Base-by-base conservation (phyloP, 2,888 invertebrate species). In the Melinaea marsaeus region DNA sequence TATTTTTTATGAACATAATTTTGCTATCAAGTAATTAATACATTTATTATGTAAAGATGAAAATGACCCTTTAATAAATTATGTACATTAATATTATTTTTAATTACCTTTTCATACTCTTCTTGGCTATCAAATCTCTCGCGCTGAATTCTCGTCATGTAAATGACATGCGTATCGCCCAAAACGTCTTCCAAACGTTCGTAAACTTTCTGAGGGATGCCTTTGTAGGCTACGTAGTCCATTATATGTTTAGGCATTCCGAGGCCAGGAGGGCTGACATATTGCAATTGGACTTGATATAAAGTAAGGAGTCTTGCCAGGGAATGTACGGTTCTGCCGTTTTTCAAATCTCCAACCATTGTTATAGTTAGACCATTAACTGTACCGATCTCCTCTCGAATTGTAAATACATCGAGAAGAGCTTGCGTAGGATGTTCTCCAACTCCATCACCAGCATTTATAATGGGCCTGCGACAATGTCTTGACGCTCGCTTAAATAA, bases 361-460 rank as follows among this genome's bases (percentile, higher is more conserved):
- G 99, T 99, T 60, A 99, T 98, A 0, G 97, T 98, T 9, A 99
- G 92, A 0, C 98, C 98, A 80, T 99, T 99, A 0, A 99, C 99
- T 0, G 99, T 99, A 72, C 99, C 99, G 67, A 99, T 97, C 91
- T 99, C 99, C 88, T 99, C 98, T 69, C 99, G 93, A 74, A 99
- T 99, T 4, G 99, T 99, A 80, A 99, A 99, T 3, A 99, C 94
- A 79, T 99, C 99, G 9, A 99, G 91, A 13, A 99, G 90, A 0
- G 99, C 99, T 91, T 99, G 99, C 0, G 98, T 98, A 0, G 99
- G 99, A 86, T 99, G 98, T 81, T 99, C 98, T 0, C 98, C 98
- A 0, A 97, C 92, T 7, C 99, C 99, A 87, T 99, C 99, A 2
- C 99, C 99, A 11, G 98, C 99, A 89, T 99, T 99, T 60, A 99